Evolutionary conservation across 2,797 vertebrate species (phyloP), one percentile per base, ranked within the genome.

Genomic region (Salmo trutta): DNA sequence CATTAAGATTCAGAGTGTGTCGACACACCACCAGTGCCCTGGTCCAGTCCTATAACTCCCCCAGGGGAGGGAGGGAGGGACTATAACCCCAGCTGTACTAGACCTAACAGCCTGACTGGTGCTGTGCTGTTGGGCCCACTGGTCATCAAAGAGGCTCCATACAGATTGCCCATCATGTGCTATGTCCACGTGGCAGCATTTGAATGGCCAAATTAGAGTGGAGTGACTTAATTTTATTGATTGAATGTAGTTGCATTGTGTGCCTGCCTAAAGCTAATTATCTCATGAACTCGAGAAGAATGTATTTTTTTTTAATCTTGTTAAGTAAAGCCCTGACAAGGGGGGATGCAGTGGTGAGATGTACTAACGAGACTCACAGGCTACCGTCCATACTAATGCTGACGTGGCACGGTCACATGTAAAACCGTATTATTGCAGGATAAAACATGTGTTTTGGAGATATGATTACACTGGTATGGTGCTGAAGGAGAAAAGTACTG

Each of bases 1-100:
- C 47, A 87, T 86, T 83, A 62, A 80, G 51, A 88, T 88, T 88
- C 85, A 82, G 75, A 53, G 33, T 75, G 53, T 76, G 88, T 54
- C 67, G 29, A 27, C 31, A 31, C 27, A 3, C 67, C 67, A 17
- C 15, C 67, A 33, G 12, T 36, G 67, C 15, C 31, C 67, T 36
- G 19, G 31, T 33, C 27, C 14, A 31, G 16, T 16, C 4, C 4
- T 24, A 10, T 62, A 62, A 24, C 8, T 24, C 21, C 3, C n/a
- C 59, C 3, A 21, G 21, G 59, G 21, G 53, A n/a, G 68, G 12
- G 5, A 19, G 8, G 4, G 27, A 24, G 12, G 27, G 24, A 15
- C 14, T 6, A 33, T 31, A 7, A 16, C 15, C 64, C 24, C 24
- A 29, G 64, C 24, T 16, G 21, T 15, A 27, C 62, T 27, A 31